Base-by-base conservation (phyloP, 1,140 invertebrate species). In the Wiebesia pumilae region DNA sequence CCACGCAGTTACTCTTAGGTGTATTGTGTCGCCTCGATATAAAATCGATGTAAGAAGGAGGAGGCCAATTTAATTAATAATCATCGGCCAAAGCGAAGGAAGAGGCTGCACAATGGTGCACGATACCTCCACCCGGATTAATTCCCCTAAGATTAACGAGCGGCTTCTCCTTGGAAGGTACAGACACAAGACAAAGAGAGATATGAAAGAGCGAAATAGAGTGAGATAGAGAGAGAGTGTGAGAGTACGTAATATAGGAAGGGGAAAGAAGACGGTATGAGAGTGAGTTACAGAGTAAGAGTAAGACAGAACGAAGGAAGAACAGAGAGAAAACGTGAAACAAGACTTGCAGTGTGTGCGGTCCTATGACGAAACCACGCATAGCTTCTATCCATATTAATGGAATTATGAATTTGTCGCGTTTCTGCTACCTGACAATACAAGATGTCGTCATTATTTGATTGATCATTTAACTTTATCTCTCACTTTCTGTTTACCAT, bases 331-430 rank as follows among this genome's bases (percentile, higher is more conserved):
- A 38, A 75, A 12, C 24, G 27, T 43, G 38, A 16, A 6, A 62
- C 80, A 35, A 69, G 77, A 65, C 85, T 88, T 85, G 84, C 33
- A 78, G 78, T 81, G 27, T 38, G 71, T 75, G 71, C 38, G 71
- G 71, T 75, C 16, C 38, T 75, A 38, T 38, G 71, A 38, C 27
- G 71, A 75, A 12, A 10, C 71, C 89, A 87, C 90, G 90, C 90
- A 90, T 86, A 89, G 90, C 67, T 40, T 33, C 33, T 90, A 90
- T 90, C 90, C 91, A 90, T 91, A 94, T 93, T 93, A 94, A 93
- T 92, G 92, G 91, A 93, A 93, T 93, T 94, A 94, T 94, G 92
- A 93, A 94, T 94, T 93, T 93, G 92, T 93, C 92, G 93, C 92
- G 90, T 88, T 91, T 89, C 79, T 30, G 78, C 78, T 51, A 92